Percentiles rank a stretch among this genome's conserved stretches.
phyloP scores from a whole-genome alignment of 2,797 vertebrate genomes.

The Prionace glauca region DNA sequence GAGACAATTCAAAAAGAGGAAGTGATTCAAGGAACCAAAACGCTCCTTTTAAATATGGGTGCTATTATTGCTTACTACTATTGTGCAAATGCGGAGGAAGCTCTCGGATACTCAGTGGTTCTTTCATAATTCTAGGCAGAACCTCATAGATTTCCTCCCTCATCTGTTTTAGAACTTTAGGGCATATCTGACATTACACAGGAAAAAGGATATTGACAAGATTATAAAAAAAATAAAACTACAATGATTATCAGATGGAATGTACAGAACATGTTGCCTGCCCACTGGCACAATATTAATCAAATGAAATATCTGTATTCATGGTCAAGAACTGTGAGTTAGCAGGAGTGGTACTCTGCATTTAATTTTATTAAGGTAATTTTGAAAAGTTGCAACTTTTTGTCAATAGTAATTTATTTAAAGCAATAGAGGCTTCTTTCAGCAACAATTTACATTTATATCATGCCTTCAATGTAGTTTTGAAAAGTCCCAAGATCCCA shows the following conservation, averaged over 20 bases:
- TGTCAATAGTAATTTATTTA: not conserved
- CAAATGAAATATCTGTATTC: too few relatives aligned
- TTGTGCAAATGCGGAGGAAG: not conserved
- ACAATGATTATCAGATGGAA: conserved; percentile 26
- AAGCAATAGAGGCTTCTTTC: not conserved
- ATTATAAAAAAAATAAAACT: not conserved
- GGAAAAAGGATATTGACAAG: conserved; percentile 23
- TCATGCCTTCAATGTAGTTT: not conserved
- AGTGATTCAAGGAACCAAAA: not conserved
- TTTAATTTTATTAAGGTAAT: not conserved
- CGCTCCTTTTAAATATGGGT: not conserved
- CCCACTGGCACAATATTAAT: not conserved
- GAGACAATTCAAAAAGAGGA: not conserved
- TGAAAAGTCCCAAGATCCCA: not conserved
- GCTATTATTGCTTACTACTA: not conserved
- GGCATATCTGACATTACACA: not conserved
- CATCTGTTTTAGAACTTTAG: not conserved
- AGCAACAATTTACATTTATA: not conserved
- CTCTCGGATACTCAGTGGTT: not conserved
- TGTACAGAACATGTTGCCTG: not conserved
- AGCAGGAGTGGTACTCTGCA: not conserved
- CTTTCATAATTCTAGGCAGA: not conserved
- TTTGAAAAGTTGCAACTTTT: not conserved
- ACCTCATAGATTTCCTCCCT: not conserved
- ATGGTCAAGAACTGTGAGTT: not conserved